Percentiles rank a stretch among this genome's conserved stretches.
phyloP scores from a whole-genome alignment of 2,888 invertebrate species.

The Argyresthia albistria region DNA sequence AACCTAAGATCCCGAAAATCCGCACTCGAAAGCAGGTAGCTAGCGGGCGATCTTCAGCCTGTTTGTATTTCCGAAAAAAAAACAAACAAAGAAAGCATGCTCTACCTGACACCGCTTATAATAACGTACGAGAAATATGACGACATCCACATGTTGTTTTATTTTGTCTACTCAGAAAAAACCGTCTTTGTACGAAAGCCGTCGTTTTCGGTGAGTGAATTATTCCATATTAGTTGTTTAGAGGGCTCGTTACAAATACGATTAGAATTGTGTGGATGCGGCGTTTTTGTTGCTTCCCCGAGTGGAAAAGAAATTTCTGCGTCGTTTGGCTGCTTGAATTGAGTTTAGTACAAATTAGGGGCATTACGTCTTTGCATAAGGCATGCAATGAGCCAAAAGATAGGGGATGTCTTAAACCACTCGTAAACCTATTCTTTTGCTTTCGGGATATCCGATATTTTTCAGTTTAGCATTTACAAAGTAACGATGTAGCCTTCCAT shows the following conservation, averaged over 20 bases:
- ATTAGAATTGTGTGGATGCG: slow-evolving; percentile 45
- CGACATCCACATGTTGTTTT: slow-evolving; percentile 53
- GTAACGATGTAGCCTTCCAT: too few relatives aligned
- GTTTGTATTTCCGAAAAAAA: slow-evolving; percentile 66
- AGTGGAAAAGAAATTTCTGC: slow-evolving; percentile 53
- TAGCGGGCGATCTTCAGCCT: slow-evolving; percentile 60
- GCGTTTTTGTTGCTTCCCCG: slow-evolving; percentile 34
- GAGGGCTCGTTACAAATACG: slow-evolving; percentile 41
- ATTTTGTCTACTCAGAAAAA: slow-evolving; percentile 26
- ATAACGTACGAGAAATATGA: slow-evolving; percentile 66
- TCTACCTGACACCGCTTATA: slow-evolving; percentile 65
- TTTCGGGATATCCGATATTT: too few relatives aligned
- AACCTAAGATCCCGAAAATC: slow-evolving; percentile 59
- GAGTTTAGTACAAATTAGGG: slow-evolving; percentile 56
- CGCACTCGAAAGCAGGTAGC: slow-evolving; percentile 65
- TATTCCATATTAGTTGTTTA: slow-evolving; percentile 51
- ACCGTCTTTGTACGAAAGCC: slow-evolving; percentile 2
- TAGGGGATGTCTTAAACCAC: slow-evolving; percentile 15
- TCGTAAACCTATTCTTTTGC: too few relatives aligned
- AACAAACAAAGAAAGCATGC: slow-evolving; percentile 45
- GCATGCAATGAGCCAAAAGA: slow-evolving; percentile 22
- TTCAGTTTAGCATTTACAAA: too few relatives aligned
- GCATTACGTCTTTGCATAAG: slow-evolving; percentile 23
- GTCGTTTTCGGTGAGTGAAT: slow-evolving; percentile 39
- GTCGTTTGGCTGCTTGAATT: slow-evolving; percentile 44